phyloP scores from a whole-genome alignment of 2,888 invertebrate genomes.

The Cephalotes varians region DNA sequence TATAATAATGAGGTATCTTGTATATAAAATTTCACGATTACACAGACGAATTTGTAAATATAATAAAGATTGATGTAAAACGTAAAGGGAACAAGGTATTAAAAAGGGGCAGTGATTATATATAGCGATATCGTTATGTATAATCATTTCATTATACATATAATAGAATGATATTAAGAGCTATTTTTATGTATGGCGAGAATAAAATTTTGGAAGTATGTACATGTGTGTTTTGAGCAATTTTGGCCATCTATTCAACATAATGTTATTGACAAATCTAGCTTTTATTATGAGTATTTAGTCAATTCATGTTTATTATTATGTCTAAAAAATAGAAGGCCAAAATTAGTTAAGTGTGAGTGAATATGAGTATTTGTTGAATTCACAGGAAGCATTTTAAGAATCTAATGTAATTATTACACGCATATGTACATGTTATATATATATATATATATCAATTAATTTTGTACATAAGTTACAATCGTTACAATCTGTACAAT shows the following conservation, averaged over 20 bases:
- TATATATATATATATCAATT: slow-evolving; percentile 78
- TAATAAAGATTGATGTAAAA: slow-evolving; percentile 66
- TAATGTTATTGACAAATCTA: slow-evolving; percentile 62
- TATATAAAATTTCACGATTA: slow-evolving; percentile 61
- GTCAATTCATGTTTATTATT: slow-evolving; percentile 74
- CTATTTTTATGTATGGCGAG: slow-evolving; percentile 78
- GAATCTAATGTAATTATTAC: slow-evolving; percentile 77
- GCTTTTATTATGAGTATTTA: slow-evolving; percentile 70
- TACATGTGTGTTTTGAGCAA: slow-evolving; percentile 64
- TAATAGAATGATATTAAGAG: slow-evolving; percentile 74
- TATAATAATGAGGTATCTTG: slow-evolving; percentile 43
- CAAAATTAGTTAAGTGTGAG: slow-evolving; percentile 72
- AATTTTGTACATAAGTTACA: slow-evolving; percentile 83
- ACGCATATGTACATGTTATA: slow-evolving; percentile 81
- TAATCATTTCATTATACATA: slow-evolving; percentile 59
- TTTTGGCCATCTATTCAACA: slow-evolving; percentile 75
- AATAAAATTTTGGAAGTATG: slow-evolving; percentile 66
- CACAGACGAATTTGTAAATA: slow-evolving; percentile 75
- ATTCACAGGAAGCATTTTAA: slow-evolving; percentile 69
- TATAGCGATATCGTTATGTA: slow-evolving; percentile 54
- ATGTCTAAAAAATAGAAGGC: slow-evolving; percentile 70
- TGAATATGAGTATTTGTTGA: slow-evolving; percentile 73
- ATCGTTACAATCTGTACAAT: slow-evolving; percentile 80
- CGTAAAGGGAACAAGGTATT: slow-evolving; percentile 76
- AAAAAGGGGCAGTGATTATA: slow-evolving; percentile 65